These are phyloP conservation scores for Hecatera dysodea DNA, from an alignment of 2,888 invertebrate species.

Conservation along the genomic window DNA sequence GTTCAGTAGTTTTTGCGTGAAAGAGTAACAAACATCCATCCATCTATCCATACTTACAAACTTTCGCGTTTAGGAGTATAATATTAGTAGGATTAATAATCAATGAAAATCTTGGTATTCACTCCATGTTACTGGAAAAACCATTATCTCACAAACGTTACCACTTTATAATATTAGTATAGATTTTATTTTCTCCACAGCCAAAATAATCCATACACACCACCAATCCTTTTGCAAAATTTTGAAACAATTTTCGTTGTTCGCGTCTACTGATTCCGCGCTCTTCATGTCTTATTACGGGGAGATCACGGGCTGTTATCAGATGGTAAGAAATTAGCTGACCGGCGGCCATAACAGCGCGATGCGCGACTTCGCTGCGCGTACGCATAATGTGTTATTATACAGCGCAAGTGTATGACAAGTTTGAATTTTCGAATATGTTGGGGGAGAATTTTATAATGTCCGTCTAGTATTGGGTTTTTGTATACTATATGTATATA, in stretches of 20 bases:
- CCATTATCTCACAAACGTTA: too few species aligned
- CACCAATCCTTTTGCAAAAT: too few species aligned
- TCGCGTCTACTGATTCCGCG: constrained; percentile 70
- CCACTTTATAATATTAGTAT: too few species aligned
- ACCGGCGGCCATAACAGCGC: constrained; percentile 72
- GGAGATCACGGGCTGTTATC: constrained; percentile 81
- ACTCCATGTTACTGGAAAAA: too few species aligned
- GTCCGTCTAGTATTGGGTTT: background rate
- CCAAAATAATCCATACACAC: background rate
- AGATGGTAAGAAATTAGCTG: constrained; percentile 84
- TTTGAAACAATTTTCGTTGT: background rate
- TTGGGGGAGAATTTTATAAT: constrained; percentile 32
- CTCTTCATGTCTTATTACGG: constrained; percentile 78
- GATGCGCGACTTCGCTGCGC: constrained; percentile 43
- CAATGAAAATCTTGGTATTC: too few species aligned
- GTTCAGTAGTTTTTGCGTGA: too few species aligned
- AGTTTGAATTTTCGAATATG: constrained; percentile 32
- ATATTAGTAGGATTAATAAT: too few species aligned
- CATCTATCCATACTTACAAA: too few species aligned
- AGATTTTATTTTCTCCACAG: background rate
- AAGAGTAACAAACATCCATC: too few species aligned
- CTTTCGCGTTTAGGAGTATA: too few species aligned
- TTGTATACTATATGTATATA: background rate
- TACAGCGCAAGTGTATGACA: constrained; percentile 54
- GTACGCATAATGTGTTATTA: constrained; percentile 57